Evolutionary conservation across 2,113 vertebrate species (phyloP).

Genomic region (Calypte anna): DNA sequence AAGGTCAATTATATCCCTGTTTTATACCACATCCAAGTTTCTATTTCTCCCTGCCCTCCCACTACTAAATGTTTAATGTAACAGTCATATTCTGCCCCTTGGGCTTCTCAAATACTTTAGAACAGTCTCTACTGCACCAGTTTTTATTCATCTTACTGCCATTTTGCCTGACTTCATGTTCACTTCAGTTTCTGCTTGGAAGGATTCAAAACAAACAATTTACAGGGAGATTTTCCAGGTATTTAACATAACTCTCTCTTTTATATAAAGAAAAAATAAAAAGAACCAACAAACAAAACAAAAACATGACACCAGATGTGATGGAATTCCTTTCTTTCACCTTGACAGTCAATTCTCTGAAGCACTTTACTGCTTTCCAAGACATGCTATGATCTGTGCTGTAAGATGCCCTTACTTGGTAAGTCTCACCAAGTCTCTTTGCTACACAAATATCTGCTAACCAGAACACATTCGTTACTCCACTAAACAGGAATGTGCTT

Average conservation of each 20-base stretch:
- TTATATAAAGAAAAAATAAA: neutral
- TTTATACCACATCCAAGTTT: neutral
- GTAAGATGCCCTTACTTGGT: neutral
- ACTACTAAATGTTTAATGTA: neutral
- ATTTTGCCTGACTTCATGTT: neutral
- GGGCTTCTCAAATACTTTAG: neutral
- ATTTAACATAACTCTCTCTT: neutral
- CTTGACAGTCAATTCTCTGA: neutral
- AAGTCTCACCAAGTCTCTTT: neutral
- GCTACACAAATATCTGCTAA: neutral
- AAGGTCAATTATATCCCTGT: neutral
- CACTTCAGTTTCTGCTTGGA: neutral
- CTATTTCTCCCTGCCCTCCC: neutral
- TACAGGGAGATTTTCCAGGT: neutral
- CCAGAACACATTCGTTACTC: neutral
- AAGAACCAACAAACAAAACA: too few species aligned
- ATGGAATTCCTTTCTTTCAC: neutral
- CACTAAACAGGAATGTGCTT: neutral
- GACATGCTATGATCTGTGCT: fast-evolving
- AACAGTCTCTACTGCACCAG: neutral
- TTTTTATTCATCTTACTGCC: neutral
- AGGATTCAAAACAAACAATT: neutral
- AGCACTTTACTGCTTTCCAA: neutral
- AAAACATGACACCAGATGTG: neutral
- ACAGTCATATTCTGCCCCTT: neutral